phyloP scores from a whole-genome alignment of 64 coral and sea anemone species.

The Montipora foliosa region DNA sequence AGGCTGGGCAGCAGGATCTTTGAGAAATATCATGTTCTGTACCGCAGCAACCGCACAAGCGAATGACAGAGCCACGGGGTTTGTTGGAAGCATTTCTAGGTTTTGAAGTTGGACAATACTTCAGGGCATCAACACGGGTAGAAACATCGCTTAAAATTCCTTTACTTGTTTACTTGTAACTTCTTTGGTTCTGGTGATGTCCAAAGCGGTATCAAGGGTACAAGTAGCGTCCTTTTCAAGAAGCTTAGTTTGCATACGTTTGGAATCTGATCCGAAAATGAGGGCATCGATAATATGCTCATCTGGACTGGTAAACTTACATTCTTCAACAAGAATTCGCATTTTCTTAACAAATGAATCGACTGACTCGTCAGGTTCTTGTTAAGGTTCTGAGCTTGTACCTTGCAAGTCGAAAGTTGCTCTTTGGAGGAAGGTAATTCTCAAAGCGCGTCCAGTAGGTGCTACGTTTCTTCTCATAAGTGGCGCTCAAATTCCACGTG shows the following conservation, averaged over 20 bases:
- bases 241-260: constrained; percentile 64
- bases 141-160: constrained; percentile 52
- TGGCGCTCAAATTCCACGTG: constrained; percentile 25
- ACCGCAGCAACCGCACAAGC: constrained; percentile 69
- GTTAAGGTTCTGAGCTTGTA: constrained; percentile 75
- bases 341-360: constrained; percentile 79
- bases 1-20: constrained; percentile 62
- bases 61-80: not conserved
- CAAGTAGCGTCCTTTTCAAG: constrained; percentile 62
- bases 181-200: constrained; percentile 68
- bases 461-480: constrained; percentile 45
- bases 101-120: not conserved
- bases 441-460: constrained; percentile 82
- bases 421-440: constrained; percentile 73
- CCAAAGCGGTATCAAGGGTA: constrained; percentile 65
- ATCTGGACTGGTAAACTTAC: constrained; percentile 60
- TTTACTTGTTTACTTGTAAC: constrained; percentile 56
- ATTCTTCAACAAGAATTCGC: constrained; percentile 67
- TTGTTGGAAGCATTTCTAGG: not conserved
- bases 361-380: constrained; percentile 50
- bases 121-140: not conserved
- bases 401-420: constrained; percentile 69
- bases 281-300: constrained; percentile 72
- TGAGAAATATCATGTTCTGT: constrained; percentile 30
- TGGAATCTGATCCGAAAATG: constrained; percentile 62